A percentile compares a stretch with the other conserved stretches of the same genome.
These are phyloP conservation scores for Notamacropus eugenii DNA, from an alignment of 2,797 vertebrate species.

Conservation along the genomic window DNA sequence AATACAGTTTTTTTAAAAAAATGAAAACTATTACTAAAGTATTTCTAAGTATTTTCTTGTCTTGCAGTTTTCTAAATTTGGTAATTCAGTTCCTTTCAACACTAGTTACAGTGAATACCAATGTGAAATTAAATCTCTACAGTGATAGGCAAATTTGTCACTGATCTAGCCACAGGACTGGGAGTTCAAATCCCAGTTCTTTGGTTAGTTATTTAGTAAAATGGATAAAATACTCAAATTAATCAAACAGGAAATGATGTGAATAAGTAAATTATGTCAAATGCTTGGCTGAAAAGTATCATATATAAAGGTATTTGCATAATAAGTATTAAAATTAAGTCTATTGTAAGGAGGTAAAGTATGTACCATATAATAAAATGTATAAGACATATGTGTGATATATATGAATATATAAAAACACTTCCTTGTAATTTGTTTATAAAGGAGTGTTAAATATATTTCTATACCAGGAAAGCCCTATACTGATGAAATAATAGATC, in stretches of 20 bases:
- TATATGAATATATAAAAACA: not conserved
- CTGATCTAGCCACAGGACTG: conserved; percentile 10
- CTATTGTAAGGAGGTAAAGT: conserved; percentile 3
- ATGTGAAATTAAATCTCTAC: conserved; percentile 57
- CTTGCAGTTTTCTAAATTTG: not conserved
- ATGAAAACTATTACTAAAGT: not conserved
- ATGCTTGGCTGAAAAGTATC: not conserved
- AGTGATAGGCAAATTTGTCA: conserved; percentile 42
- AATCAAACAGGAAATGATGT: not conserved
- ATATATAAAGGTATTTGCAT: not conserved
- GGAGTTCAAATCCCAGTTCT: conserved; percentile 49
- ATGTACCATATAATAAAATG: conserved; percentile 29
- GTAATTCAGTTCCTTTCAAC: not conserved
- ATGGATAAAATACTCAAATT: conserved; percentile 5
- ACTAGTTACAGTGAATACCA: conserved; percentile 45
- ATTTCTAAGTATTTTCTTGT: not conserved
- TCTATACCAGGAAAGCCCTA: not conserved
- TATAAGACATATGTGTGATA: not conserved
- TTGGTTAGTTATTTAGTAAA: conserved; percentile 25
- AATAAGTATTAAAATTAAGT: not conserved
- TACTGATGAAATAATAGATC: not conserved
- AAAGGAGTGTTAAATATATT: not conserved
- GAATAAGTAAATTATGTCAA: conserved; percentile 5
- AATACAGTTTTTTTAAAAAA: not conserved
- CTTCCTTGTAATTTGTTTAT: too few species aligned